A percentile compares a stretch with the other conserved stretches of the same genome.
Conservation (phyloP, 2,113 vertebrate genomes). For the Steatornis caripensis region DNA sequence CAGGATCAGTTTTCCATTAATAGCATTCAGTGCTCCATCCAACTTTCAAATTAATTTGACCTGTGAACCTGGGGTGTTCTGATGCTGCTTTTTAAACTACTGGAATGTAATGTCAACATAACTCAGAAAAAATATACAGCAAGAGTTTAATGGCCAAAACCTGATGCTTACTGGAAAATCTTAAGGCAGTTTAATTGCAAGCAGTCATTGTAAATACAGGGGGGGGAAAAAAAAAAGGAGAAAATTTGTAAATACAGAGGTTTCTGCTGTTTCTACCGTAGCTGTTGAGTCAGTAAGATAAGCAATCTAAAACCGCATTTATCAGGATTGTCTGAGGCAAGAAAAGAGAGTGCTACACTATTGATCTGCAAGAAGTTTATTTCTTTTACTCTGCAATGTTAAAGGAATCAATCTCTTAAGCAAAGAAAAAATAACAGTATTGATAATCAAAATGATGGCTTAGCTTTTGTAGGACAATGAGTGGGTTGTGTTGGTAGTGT, state of each 20-base stretch:
- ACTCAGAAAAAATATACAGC: neutral
- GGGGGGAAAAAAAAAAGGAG: neutral
- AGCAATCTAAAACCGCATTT: constrained; percentile 27
- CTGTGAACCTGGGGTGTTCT: neutral
- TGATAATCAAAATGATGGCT: constrained; percentile 43
- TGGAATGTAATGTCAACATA: neutral
- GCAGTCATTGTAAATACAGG: neutral
- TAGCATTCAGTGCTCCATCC: neutral
- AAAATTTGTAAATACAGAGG: neutral
- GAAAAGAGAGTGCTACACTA: neutral
- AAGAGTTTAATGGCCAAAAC: neutral
- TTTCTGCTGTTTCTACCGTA: neutral
- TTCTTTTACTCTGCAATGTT: constrained; percentile 52
- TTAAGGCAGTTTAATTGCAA: neutral
- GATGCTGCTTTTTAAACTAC: neutral
- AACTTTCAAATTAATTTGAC: constrained; percentile 20
- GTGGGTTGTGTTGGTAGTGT: neutral
- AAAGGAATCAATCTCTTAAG: constrained; percentile 70
- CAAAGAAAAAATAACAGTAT: constrained; percentile 45
- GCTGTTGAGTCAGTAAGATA: constrained; percentile 11
- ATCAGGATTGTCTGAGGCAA: constrained; percentile 5
- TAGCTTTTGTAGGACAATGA: constrained; percentile 49
- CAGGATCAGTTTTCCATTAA: constrained; percentile 54
- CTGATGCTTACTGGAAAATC: neutral
- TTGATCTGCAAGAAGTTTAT: constrained; percentile 61